Evolutionary conservation across 2,888 invertebrate species (phyloP), one percentile per base, ranked within the genome.

Genomic region (Stenichneumon culpator): DNA sequence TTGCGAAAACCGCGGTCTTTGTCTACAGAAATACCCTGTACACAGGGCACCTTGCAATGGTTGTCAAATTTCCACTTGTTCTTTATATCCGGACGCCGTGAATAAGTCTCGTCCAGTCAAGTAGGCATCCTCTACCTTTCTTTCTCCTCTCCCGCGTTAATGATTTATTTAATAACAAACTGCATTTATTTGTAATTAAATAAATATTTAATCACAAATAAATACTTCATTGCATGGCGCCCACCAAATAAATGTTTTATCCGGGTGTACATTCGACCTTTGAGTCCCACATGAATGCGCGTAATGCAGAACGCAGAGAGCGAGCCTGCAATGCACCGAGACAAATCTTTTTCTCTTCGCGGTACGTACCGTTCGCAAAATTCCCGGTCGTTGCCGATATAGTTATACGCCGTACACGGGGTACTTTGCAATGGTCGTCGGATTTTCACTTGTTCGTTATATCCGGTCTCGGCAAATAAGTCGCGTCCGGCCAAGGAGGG

Each of bases 381-480:
- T 22, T 9, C 25, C 14, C 25, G 22, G 3, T 25, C 57, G 22
- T 14, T 3, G 9, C 3, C 22, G 4, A 22, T 9, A 14, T 11
- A 57, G 22, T 25, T 57, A 57, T 57, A 57, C n/a, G 5, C 11
- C 14, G 57, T 22, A 1, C 36, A 25, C 44, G n/a, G 16, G 39
- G 57, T 39, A 44, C 57, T 22, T 73, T 25, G 25, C 25, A 28
- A 25, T 25, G 44, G 44, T 73, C 60, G 47, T 25, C 57, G 60
- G 9, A 39, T 74, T 74, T 74, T 74, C 28, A 28, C 44, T 47
- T 4, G 1, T 57, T 57, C 57, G 57, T 25, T 57, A 7, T 11
- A 25, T 57, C 22, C 57, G 57, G 22, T 72, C 72, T 70, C 63
- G 68, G 79, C 65, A 83, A 83, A 83, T 79, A 83, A 74, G 79